Percentiles rank a stretch among this genome's conserved stretches.
Conservation (phyloP, 1,140 invertebrate species). For the Aphidius gifuensis region DNA sequence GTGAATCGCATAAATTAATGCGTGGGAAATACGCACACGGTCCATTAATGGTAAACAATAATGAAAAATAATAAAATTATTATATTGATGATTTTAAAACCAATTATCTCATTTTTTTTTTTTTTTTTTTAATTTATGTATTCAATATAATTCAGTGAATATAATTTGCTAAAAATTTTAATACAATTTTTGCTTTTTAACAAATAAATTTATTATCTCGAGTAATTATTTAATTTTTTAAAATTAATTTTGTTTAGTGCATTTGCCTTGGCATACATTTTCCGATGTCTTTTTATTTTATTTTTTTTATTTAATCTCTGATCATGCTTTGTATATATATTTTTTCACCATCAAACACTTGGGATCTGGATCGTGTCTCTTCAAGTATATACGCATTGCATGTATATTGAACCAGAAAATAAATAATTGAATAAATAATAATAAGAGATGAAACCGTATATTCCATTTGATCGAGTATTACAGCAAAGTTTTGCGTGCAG, state of each 20-base stretch:
- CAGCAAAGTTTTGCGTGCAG: background rate
- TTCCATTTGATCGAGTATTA: constrained; percentile 8
- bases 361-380: constrained; percentile 18
- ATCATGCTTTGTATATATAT: background rate
- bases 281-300: constrained; percentile 8
- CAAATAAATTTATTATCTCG: too few species aligned
- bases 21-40: too few species aligned
- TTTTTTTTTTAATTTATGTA: too few species aligned
- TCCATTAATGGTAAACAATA: too few species aligned
- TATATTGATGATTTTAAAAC: too few species aligned
- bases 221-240: too few species aligned
- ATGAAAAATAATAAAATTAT: too few species aligned
- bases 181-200: too few species aligned
- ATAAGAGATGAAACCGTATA: background rate
- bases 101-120: too few species aligned
- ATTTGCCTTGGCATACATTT: constrained; percentile 21
- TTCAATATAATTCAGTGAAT: too few species aligned
- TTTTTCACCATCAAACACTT: constrained; percentile 12
- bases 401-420: background rate
- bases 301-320: constrained; percentile 7
- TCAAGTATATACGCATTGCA: background rate
- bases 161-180: too few species aligned
- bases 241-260: background rate
- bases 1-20: too few species aligned
- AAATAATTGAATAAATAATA: background rate